These are phyloP conservation scores for Euzophera pinguis DNA, from an alignment of 2,888 invertebrate species.

Conservation along the genomic window DNA sequence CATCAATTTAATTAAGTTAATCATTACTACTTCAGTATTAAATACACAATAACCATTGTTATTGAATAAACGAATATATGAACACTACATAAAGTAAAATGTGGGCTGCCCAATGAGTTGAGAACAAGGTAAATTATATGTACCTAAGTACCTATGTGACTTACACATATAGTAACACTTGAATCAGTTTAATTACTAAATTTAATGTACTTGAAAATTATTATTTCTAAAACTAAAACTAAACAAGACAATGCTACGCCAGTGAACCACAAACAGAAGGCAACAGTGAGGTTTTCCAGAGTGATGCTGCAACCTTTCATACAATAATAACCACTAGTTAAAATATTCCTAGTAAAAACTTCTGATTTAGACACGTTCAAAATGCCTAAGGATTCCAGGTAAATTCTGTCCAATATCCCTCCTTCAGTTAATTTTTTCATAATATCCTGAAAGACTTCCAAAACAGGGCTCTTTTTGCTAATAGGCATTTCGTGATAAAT, in stretches of 20 bases:
- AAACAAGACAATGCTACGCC: constrained; percentile 44
- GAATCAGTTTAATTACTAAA: too few species aligned
- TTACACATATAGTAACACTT: too few species aligned
- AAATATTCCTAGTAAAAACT: constrained; percentile 39
- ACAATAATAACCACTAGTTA: constrained; percentile 53
- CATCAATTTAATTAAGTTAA: too few species aligned
- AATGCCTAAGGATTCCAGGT: constrained; percentile 48
- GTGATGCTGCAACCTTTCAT: constrained; percentile 52
- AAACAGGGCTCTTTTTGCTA: constrained; percentile 13
- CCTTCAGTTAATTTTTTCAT: constrained; percentile 48
- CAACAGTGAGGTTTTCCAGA: constrained; percentile 43
- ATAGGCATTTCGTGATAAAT: constrained; percentile 56
- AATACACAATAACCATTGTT: too few species aligned
- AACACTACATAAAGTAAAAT: too few species aligned
- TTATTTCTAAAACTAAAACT: constrained; percentile 33
- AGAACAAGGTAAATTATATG: too few species aligned
- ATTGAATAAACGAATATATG: too few species aligned
- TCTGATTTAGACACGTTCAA: constrained; percentile 40
- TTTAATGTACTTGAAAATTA: background rate
- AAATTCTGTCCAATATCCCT: constrained; percentile 53
- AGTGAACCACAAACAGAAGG: constrained; percentile 47
- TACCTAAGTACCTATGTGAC: too few species aligned
- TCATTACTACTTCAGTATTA: too few species aligned
- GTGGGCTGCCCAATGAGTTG: too few species aligned
- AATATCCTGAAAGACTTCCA: constrained; percentile 31